phyloP scores from a whole-genome alignment of 2,797 vertebrate species.

The Takifugu rubripes region DNA sequence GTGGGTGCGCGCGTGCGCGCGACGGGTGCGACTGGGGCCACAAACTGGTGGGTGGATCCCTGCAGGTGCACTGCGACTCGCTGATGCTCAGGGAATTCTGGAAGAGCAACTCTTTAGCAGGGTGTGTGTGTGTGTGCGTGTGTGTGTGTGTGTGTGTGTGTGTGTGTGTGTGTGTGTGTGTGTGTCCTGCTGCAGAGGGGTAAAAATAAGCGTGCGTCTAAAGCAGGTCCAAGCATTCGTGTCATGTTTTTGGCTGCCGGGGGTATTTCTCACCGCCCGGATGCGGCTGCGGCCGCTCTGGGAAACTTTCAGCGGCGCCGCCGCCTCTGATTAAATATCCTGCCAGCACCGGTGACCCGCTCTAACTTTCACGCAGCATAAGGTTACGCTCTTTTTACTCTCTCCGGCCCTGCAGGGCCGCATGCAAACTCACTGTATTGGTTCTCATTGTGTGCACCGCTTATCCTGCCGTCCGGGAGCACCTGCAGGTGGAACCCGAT shows the following conservation, averaged over 20 bases:
- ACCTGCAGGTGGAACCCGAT: constrained; percentile 99
- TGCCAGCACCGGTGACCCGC: constrained; percentile 52
- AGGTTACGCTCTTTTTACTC: constrained; percentile 15
- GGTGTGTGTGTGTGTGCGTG: not conserved
- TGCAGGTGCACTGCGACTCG: constrained; percentile 75
- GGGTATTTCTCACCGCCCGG: constrained; percentile 66
- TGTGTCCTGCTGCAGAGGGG: constrained; percentile 60
- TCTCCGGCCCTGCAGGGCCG: constrained; percentile 14
- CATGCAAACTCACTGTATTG: constrained; percentile 88
- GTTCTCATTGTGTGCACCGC: constrained; percentile 90
- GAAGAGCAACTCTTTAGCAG: constrained; percentile 2
- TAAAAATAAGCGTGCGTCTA: constrained; percentile 81
- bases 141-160: constrained; percentile 33
- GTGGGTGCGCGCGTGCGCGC: constrained; percentile 19
- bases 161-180: constrained; percentile 27
- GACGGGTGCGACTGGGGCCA: constrained; percentile 39
- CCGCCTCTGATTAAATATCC: constrained; percentile 69
- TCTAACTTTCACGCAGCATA: constrained; percentile 60
- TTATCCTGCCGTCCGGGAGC: constrained; percentile 89
- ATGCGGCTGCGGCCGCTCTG: constrained; percentile 56
- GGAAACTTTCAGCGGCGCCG: constrained; percentile 68
- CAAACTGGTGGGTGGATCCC: constrained; percentile 71
- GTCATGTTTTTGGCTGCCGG: constrained; percentile 66
- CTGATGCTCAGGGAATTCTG: constrained; percentile 56
- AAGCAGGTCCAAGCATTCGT: constrained; percentile 75